Evolutionary conservation across 2,113 vertebrate genomes (phyloP), one percentile per base, ranked within the genome.

Genomic region (Bambusicola thoracicus): DNA sequence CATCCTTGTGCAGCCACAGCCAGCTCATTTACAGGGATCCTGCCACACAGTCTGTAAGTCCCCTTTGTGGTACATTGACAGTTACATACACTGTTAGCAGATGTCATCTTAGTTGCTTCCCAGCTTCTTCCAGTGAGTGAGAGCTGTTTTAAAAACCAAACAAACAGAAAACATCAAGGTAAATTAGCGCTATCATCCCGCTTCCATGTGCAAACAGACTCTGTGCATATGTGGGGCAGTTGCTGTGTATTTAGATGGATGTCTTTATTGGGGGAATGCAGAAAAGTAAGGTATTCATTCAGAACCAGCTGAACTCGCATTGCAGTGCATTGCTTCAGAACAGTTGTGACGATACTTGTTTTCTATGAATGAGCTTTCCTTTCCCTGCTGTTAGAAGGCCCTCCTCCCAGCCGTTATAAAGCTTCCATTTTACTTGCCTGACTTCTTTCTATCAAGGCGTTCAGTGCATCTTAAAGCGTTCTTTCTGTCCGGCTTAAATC

Each of bases 111-210:
- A 41, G 18, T 49, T 61, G 29, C 72, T 81, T 89, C 13, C 11
- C 5, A 3, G 6, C 36, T 65, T 38, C 56, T 53, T 67, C 38
- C 40, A 34, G 8, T 55, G 87, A 75, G 18, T 68, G 43, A 85
- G 85, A 94, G n/a, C 48, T 62, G 13, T 40, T 36, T 79, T 85
- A 51, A 74, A 87, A 67, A 93, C 85, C 6, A 85, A 93, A 53
- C 75, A 82, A 41, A n/a, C 40, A 59, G 74, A 94, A 92, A 36
- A 87, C 46, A 85, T 15, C 61, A 55, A 93, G 85, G 87, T 92
- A 85, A 83, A 78, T 85, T 44, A 43, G 46, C 72, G 76, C 90
- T 83, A 21, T 87, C 51, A 48, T 51, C 56, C 22, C 1, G 0
- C 3, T 2, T 63, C 65, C 43, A 16, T 1, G 1, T 79, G 43